Conservation (phyloP, 1,140 invertebrate genomes). For the Vanessa atalanta region DNA sequence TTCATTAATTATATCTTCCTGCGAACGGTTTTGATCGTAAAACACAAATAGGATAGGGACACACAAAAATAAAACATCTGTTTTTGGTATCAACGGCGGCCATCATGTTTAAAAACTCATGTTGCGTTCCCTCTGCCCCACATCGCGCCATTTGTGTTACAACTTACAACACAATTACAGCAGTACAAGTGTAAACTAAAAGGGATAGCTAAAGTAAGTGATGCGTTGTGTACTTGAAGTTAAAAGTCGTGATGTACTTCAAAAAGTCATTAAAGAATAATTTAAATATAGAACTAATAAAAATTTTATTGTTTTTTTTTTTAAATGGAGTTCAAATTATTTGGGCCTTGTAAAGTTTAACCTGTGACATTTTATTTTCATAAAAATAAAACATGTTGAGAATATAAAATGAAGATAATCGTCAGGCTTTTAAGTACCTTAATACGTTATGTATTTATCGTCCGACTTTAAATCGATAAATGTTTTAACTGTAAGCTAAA, state of each 20-base stretch:
- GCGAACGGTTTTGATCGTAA: slow-evolving; percentile 56
- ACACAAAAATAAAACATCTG: slow-evolving; percentile 65
- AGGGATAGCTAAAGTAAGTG: no score
- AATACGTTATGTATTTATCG: no score
- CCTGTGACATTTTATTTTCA: background rate
- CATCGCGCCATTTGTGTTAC: slow-evolving; percentile 8
- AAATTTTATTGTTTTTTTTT: background rate
- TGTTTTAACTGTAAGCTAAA: no score
- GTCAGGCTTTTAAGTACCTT: no score
- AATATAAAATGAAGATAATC: background rate
- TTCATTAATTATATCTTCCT: slow-evolving; percentile 72
- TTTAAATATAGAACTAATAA: no score
- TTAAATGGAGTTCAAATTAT: background rate
- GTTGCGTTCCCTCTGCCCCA: slow-evolving; percentile 22
- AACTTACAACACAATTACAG: background rate
- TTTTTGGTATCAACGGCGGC: slow-evolving; percentile 53
- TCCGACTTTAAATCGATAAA: no score
- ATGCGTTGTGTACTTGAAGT: no score
- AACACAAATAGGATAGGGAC: slow-evolving; percentile 57
- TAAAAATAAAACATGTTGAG: background rate
- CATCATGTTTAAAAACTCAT: slow-evolving; percentile 20
- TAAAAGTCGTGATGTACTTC: no score
- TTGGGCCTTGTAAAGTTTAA: background rate
- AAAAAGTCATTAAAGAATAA: no score
- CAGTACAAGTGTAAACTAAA: background rate